Base-by-base conservation (phyloP, 1,140 invertebrate species). In the Atopsyche davidsoni region DNA sequence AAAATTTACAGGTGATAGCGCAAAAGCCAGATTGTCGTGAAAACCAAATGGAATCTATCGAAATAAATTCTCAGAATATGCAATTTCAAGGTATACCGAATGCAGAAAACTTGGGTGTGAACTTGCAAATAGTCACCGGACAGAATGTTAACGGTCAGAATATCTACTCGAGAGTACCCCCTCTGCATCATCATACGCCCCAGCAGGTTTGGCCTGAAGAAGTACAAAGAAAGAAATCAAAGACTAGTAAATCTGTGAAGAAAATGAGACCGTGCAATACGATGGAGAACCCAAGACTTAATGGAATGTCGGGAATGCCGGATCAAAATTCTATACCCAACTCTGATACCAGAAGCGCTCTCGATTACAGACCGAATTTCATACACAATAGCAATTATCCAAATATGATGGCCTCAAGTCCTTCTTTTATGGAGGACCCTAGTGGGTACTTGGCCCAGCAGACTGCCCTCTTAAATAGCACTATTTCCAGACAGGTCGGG, bases 401-500 rank as follows among this genome's bases (percentile, higher is more conserved):
- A 16, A 48, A 40, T 38, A 22, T 39, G 3, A 24, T 28, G 21
- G 49, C 25, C 40, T 39, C 52, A 11, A 64, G 69, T 16, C 72
- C 70, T 10, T 75, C 72, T 1, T 92, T 92, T 60, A 81, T 92
- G 73, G 89, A 93, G 57, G 89, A 94, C 68, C 88, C 89, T 0
- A 90, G 83, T 62, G 89, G 86, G 3, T 93, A 92, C 70, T 68
- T 93, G 45, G 85, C 87, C 3, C 88, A 91, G 60, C 89, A 91
- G 62, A 91, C 88, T 1, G 86, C 86, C 19, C 62, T 91, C 47
- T 60, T 92, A 19, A 89, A 92, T 57, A 89, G 81, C 62, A 88
- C 87, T 7, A 90, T 90, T 65, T 85, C 83, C 16, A 74, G 82
- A 57, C 83, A 86, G 68, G 83, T 83, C 3, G 81, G 82, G 16